These are phyloP conservation scores for Rotaria macrura DNA, from an alignment of 2,888 invertebrate species.

Conservation along the genomic window DNA sequence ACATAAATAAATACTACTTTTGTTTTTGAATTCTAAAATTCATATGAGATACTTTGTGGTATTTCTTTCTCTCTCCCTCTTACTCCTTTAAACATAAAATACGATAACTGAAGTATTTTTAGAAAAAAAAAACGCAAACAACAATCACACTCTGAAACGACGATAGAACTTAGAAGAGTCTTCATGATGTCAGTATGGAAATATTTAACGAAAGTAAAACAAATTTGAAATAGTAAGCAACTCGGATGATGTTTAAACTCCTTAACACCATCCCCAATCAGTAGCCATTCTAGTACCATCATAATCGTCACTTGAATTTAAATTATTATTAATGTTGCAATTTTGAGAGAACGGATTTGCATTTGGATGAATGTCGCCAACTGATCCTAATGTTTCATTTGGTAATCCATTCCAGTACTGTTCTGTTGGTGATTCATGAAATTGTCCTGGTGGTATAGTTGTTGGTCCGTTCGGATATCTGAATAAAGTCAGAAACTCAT, in stretches of 20 bases:
- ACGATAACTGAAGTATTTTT: not conserved
- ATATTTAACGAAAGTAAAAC: not conserved
- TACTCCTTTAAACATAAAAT: not conserved
- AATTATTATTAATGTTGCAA: conserved; percentile 10
- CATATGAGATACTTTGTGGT: not conserved
- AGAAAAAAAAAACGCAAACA: not conserved
- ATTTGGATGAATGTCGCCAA: not conserved
- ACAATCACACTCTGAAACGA: not conserved
- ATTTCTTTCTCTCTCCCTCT: not conserved
- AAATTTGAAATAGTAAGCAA: not conserved
- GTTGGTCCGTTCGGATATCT: not conserved
- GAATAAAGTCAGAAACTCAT: too few relatives aligned
- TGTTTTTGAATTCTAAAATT: too few relatives aligned
- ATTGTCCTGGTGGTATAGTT: conserved; percentile 8
- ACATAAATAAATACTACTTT: too few relatives aligned
- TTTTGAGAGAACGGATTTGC: conserved; percentile 8
- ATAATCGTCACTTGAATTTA: not conserved
- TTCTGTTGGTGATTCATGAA: conserved; percentile 33
- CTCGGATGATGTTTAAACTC: not conserved
- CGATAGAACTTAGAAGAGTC: not conserved
- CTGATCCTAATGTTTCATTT: not conserved
- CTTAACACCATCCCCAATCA: not conserved
- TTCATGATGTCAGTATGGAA: not conserved
- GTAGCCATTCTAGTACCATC: not conserved
- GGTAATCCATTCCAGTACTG: conserved; percentile 25